Base-by-base conservation (phyloP, 23 tunicate genomes). In the Oikopleura vanhoeffeni region DNA sequence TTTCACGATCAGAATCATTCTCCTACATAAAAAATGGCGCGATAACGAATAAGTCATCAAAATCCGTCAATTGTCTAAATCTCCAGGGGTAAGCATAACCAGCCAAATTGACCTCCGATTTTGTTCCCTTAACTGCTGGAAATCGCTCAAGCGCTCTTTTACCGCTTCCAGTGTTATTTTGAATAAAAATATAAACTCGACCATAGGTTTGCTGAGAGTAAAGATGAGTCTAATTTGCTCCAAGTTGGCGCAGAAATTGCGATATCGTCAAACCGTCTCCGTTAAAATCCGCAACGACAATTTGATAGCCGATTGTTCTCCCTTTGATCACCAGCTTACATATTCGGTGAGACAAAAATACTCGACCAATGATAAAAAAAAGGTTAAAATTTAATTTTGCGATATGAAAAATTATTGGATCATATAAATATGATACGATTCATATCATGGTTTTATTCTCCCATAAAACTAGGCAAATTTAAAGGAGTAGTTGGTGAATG, bases 261-360 rank as follows among this genome's bases (percentile, higher is more conserved):
- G 38, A 71, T 32, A 30, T 71, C 79, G 27, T 71, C 79, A 2
- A 13, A 2, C 79, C 79, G 32, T 71, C 79, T 38, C 38, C 34
- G 35, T 71, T 71, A 30, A 71, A 71, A 71, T 71, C 79, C 3
- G 34, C 79, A 71, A 71, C 79, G 35, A 71, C 79, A 71, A 71
- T 18, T 32, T 18, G 35, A 30, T 18, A 18, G 38, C 79, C 79
- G 38, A 71, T 32, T 49, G 64, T 49, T 49, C 64, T 13, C 64
- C 64, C 64, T 49, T 49, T 49, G 64, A 24, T 49, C 64, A 13
- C 64, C 64, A 24, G n/a, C n/a, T n/a, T n/a, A n/a, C n/a, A n/a
- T n/a, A n/a, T n/a, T n/a, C n/a, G n/a, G n/a, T n/a, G n/a, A n/a
- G n/a, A n/a, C n/a, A n/a, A n/a, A n/a, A n/a, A n/a, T n/a, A n/a